Evolutionary conservation across 1,140 invertebrate genomes (phyloP).

Genomic region (Pygmarrhopalites habei): DNA sequence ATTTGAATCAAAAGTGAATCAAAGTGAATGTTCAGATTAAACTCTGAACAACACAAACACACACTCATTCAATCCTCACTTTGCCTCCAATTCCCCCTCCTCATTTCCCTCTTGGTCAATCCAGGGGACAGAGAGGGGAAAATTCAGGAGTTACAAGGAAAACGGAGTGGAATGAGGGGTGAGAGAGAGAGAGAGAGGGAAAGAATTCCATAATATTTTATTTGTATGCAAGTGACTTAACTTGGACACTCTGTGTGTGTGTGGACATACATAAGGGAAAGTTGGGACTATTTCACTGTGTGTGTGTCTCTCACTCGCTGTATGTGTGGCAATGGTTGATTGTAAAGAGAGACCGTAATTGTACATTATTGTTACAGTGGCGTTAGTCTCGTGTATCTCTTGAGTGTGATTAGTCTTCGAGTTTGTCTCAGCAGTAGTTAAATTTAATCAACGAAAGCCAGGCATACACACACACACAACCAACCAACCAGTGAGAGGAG

Average conservation of each 20-base stretch:
- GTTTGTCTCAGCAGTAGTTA: conserved; percentile 32
- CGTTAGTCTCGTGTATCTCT: conserved; percentile 29
- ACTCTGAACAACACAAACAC: neutral
- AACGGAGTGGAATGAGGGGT: no score
- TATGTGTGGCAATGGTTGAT: conserved; percentile 18
- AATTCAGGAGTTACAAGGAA: no score
- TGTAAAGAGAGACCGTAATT: conserved; percentile 29
- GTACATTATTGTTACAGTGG: conserved; percentile 35
- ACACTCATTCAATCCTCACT: neutral
- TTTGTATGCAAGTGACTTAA: no score
- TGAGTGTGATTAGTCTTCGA: conserved; percentile 35
- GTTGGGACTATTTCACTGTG: no score
- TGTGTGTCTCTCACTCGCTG: no score
- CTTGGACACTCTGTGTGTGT: no score
- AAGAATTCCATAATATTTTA: no score
- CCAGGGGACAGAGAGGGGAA: neutral
- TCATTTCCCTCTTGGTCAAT: neutral
- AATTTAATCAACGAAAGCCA: conserved; percentile 32
- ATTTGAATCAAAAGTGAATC: neutral
- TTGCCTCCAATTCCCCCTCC: neutral
- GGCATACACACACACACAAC: neutral
- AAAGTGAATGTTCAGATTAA: neutral
- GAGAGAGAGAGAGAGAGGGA: no score
- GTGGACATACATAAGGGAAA: no score
- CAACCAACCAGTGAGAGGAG: neutral